Conservation (phyloP, 2,113 vertebrate genomes). For the Leptosomus discolor region DNA sequence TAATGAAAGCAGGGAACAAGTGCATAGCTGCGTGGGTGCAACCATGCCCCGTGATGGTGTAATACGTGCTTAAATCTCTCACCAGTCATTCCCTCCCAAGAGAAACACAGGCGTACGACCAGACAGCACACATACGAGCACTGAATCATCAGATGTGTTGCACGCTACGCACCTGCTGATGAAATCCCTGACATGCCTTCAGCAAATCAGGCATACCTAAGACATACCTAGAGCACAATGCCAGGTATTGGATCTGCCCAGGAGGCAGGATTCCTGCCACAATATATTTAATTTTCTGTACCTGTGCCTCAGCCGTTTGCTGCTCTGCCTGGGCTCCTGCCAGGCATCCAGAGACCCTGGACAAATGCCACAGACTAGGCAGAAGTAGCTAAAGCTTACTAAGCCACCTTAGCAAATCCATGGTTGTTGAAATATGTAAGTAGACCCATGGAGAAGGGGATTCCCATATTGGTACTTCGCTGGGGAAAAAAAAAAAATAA, state of each 20-base stretch:
- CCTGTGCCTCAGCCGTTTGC: neutral
- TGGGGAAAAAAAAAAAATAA: neutral
- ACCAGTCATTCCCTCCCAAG: neutral
- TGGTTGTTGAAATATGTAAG: neutral
- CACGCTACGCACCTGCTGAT: accelerated
- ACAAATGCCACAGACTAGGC: neutral
- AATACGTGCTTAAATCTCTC: neutral
- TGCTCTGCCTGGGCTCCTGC: neutral
- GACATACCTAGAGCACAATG: neutral
- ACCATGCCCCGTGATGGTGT: neutral
- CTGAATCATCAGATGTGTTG: neutral
- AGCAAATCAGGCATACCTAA: neutral
- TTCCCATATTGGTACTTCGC: neutral
- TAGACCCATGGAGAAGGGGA: neutral
- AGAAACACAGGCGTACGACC: accelerated
- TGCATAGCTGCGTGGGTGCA: neutral
- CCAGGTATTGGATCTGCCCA: neutral
- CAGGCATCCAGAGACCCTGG: neutral
- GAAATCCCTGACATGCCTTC: neutral
- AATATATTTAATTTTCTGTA: neutral
- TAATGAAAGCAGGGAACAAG: neutral
- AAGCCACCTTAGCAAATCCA: neutral
- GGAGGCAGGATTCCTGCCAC: neutral
- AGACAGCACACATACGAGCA: neutral
- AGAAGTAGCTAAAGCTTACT: neutral